phyloP scores from a whole-genome alignment of 2,113 vertebrate genomes.

The Cnemophilus loriae region DNA sequence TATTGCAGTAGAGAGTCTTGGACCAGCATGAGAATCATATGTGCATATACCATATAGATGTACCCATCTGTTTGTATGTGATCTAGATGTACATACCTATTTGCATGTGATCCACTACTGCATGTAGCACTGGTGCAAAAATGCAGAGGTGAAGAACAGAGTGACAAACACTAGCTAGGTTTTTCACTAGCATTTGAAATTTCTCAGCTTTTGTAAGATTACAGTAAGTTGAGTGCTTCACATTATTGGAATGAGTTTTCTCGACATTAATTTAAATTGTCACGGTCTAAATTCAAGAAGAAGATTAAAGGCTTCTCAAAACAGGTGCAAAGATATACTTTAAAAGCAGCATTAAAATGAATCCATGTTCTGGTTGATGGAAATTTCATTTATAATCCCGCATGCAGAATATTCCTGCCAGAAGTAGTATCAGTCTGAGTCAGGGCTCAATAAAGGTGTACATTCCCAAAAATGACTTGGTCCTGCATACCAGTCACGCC shows the following conservation, averaged over 20 bases:
- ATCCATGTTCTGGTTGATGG: conserved; percentile 22
- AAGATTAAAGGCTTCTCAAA: conserved; percentile 46
- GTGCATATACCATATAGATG: neutral
- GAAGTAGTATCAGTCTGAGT: neutral
- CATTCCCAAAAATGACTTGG: neutral
- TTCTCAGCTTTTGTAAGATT: neutral
- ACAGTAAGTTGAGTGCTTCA: conserved; percentile 57
- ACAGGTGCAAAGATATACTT: conserved; percentile 22
- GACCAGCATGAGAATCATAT: neutral
- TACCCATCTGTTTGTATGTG: neutral
- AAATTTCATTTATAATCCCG: conserved; percentile 21
- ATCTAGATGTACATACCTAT: neutral
- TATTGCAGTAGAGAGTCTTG: neutral
- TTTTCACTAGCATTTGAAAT: neutral
- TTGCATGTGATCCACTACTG: neutral
- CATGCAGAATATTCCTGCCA: neutral
- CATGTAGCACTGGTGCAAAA: neutral
- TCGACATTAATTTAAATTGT: conserved; percentile 39
- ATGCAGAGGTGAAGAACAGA: neutral
- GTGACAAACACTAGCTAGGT: neutral
- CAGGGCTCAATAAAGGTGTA: neutral
- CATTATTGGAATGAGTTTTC: conserved; percentile 29
- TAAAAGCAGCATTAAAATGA: conserved; percentile 26
- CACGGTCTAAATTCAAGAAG: conserved; percentile 17
- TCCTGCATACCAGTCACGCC: rapidly evolving